Evolutionary conservation across 2,797 vertebrate genomes (phyloP).

Genomic region (Rachycentron canadum): DNA sequence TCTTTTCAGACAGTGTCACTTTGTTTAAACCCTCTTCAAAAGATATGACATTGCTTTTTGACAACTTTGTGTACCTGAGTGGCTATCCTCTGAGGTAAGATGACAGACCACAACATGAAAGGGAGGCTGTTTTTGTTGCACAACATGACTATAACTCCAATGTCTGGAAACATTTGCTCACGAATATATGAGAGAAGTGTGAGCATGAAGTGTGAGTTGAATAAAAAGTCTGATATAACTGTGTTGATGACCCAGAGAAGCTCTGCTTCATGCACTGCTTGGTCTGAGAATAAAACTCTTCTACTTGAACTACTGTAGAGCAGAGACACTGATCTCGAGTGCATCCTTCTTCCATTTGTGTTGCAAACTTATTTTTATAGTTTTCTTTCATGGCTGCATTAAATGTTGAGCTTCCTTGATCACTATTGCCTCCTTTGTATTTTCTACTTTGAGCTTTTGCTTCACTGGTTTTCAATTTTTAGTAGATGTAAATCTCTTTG

Average conservation of each 20-base stretch:
- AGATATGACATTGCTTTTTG: conserved; percentile 46
- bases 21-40: conserved; percentile 52
- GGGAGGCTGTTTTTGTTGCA: conserved; percentile 55
- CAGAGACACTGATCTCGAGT: neutral
- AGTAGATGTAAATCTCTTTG: conserved; percentile 38
- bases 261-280: conserved; percentile 36
- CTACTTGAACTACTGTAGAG: conserved; percentile 5
- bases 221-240: conserved; percentile 44
- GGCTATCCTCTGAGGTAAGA: conserved; percentile 49
- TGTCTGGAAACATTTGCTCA: conserved; percentile 54
- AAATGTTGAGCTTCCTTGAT: conserved; percentile 9
- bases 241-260: conserved; percentile 45
- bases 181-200: conserved; percentile 39
- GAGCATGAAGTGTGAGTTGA: conserved; percentile 44
- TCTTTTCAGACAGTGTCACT: conserved; percentile 52
- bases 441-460: conserved; percentile 22
- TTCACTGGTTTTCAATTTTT: conserved; percentile 23
- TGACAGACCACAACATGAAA: conserved; percentile 59
- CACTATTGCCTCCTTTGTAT: conserved; percentile 25
- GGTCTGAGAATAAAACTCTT: conserved; percentile 14
- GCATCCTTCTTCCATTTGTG: neutral
- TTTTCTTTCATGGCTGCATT: neutral
- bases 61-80: conserved; percentile 50
- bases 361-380: conserved; percentile 6
- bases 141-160: conserved; percentile 54